These are phyloP conservation scores for Mycteria americana DNA, from an alignment of 2,797 vertebrate genomes.

Conservation along the genomic window DNA sequence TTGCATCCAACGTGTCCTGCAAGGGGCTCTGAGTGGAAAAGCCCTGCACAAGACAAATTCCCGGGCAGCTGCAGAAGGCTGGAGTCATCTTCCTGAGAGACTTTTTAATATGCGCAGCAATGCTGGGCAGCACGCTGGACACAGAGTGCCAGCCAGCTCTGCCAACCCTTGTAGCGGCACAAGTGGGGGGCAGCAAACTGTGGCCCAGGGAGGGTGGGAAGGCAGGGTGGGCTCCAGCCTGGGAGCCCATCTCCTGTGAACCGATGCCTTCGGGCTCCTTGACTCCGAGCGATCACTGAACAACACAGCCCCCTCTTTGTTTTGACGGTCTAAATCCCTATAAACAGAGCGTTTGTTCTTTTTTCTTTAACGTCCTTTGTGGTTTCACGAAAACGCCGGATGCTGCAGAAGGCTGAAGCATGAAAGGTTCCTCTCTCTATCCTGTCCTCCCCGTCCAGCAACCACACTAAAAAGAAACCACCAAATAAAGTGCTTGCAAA, in stretches of 20 bases:
- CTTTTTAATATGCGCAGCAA: conserved; percentile 8
- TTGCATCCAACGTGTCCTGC: not conserved
- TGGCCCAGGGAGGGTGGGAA: not conserved
- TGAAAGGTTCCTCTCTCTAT: conserved; percentile 63
- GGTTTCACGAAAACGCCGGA: conserved; percentile 64
- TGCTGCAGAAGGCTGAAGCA: conserved; percentile 48
- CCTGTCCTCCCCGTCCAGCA: conserved; percentile 48
- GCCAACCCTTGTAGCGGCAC: not conserved
- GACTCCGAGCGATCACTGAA: not conserved
- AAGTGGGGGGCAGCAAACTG: not conserved
- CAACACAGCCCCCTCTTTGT: conserved; percentile 58
- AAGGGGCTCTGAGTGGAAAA: not conserved
- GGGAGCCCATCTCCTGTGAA: not conserved
- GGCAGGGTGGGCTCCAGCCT: conserved; percentile 9
- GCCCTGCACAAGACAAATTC: not conserved
- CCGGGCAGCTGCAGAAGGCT: not conserved
- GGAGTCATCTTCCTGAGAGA: not conserved
- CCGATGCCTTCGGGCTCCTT: not conserved
- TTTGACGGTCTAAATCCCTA: conserved; percentile 36
- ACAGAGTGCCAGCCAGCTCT: not conserved
- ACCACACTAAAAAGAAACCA: conserved; percentile 60
- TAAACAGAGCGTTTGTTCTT: conserved; percentile 63
- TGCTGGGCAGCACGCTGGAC: not conserved
- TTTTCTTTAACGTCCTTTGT: conserved; percentile 60
- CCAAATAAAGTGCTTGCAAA: conserved; percentile 58